Conservation (phyloP, 1,140 invertebrate species). For the Magallana ariakensis region DNA sequence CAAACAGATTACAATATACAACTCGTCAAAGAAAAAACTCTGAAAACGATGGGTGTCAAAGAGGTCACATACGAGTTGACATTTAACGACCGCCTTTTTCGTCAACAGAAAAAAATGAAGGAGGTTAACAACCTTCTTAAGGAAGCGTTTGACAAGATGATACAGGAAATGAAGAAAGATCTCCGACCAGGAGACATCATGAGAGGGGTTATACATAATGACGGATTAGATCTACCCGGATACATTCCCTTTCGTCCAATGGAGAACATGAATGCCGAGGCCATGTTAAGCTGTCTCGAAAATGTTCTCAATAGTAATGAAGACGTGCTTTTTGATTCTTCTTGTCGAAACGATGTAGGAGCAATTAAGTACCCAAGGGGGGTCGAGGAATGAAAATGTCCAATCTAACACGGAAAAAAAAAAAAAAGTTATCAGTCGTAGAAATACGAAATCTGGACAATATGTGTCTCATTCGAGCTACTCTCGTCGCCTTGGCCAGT, state of each 20-base stretch:
- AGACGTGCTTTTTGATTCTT: neutral
- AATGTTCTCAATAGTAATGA: constrained; percentile 18
- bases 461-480: constrained; percentile 37
- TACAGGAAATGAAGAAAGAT: neutral
- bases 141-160: neutral
- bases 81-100: constrained; percentile 22
- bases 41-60: constrained; percentile 25
- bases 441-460: constrained; percentile 8
- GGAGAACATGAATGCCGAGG: neutral
- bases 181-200: constrained; percentile 9
- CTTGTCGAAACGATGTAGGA: neutral
- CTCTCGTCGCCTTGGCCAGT: neutral
- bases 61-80: constrained; percentile 32
- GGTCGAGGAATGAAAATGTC: neutral
- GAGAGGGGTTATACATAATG: neutral
- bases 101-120: constrained; percentile 18
- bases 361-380: constrained; percentile 4
- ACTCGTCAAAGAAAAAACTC: constrained; percentile 5
- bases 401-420: neutral
- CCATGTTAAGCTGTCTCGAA: neutral
- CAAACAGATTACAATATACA: neutral
- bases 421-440: constrained; percentile 25
- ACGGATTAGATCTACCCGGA: neutral
- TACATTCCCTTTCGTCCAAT: neutral
- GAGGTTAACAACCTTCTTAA: neutral